Base-by-base conservation (phyloP, 2,113 vertebrate species). In the Saccopteryx leptura region DNA sequence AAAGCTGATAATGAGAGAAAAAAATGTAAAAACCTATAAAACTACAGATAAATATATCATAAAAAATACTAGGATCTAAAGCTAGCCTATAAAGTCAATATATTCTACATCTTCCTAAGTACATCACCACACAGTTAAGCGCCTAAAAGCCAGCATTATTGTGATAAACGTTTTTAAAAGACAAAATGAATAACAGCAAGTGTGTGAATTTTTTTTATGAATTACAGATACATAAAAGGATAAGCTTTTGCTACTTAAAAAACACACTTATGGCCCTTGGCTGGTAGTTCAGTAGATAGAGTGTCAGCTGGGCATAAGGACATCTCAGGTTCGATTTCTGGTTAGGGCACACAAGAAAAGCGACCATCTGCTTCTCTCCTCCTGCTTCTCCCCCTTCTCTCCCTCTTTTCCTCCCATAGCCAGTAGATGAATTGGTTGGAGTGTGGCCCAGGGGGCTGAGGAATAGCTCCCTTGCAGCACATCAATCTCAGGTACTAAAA, bases 121-220 rank as follows among this genome's bases (percentile, higher is more conserved):
- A 26, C 31, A 86, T 92, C 11, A 63, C 23, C 56, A 90, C 7
- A 90, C 7, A 85, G 39, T 15, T 28, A 65, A 82, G 26, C 21
- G 2, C 50, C 61, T 48, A 5, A 3, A 93, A 72, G 33, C 72
- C 46, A 76, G 39, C 61, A 81, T 76, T 63, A 81, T 69, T 24
- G 80, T 84, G 33, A 90, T 52, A 54, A 65, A 84, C 46, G 58
- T 48, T 86, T 92, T 79, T 76, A 93, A 95, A 88, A 92, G 17
- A 61, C 74, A 80, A 88, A 88, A 33, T 54, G 48, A 80, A 5
- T 33, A 61, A 46, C 48, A 83, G 80, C 19, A 91, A 93, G 74
- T 71, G 0, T 71, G 54, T 24, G 3, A 66, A 24, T 19, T 52
- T 58, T 88, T 91, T 91, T 85, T 39, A 84, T 58, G 24, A 82